Evolutionary conservation across 2,113 vertebrate genomes (phyloP).

Genomic region (Sinocyclocheilus maitianheensis): DNA sequence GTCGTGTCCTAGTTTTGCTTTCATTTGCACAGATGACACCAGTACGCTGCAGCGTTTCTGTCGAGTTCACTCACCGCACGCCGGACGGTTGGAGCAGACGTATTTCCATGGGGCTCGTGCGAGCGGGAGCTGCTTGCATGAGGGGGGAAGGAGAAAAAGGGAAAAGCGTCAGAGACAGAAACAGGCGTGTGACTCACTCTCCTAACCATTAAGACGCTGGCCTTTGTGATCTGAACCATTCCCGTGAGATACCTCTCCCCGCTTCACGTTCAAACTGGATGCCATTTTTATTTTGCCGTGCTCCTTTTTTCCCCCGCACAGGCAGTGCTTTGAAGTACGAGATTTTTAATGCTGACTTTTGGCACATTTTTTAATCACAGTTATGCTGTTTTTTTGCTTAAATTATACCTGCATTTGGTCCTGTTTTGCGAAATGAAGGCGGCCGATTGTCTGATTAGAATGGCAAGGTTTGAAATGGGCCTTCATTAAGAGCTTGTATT

Average conservation of each 20-base stretch:
- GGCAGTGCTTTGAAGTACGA: not conserved
- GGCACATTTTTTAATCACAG: not conserved
- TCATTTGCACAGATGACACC: slow-evolving; percentile 11
- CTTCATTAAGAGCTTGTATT: slow-evolving; percentile 1
- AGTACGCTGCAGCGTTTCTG: not conserved
- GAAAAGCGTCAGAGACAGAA: slow-evolving; percentile 45
- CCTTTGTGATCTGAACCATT: slow-evolving; percentile 56
- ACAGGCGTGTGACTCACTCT: slow-evolving; percentile 56
- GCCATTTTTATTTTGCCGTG: slow-evolving; percentile 46
- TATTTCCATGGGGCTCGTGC: slow-evolving; percentile 33
- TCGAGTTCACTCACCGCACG: not conserved
- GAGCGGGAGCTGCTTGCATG: slow-evolving; percentile 32
- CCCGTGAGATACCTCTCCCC: slow-evolving; percentile 44
- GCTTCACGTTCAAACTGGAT: slow-evolving; percentile 43
- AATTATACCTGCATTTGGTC: not conserved
- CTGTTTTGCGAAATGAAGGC: not conserved
- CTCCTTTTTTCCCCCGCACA: slow-evolving; percentile 7
- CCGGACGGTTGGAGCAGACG: slow-evolving; percentile 32
- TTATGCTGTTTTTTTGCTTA: not conserved
- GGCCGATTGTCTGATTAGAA: slow-evolving; percentile 3
- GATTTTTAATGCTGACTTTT: not conserved
- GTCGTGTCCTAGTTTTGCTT: slow-evolving; percentile 33
- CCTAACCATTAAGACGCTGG: slow-evolving; percentile 50
- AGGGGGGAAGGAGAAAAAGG: slow-evolving; percentile 27
- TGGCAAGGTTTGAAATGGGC: not conserved